phyloP scores from a whole-genome alignment of 2,797 vertebrate species.

The Spatula clypeata region DNA sequence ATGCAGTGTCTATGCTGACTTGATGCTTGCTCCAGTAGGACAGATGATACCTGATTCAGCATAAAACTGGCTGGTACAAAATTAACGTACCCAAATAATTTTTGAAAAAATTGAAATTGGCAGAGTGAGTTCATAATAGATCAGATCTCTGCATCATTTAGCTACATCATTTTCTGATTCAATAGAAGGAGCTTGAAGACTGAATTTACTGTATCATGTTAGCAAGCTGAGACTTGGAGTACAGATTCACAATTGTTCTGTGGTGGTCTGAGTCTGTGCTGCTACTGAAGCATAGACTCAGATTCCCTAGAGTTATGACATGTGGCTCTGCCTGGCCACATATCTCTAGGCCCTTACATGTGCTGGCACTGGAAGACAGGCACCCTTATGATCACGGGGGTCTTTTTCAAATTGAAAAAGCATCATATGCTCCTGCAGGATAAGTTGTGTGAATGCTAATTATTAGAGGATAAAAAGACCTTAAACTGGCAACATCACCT shows the following conservation, averaged over 20 bases:
- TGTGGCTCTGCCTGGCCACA: neutral
- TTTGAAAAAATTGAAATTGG: slow-evolving; percentile 59
- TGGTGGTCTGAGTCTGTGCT: neutral
- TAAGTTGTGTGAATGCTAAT: neutral
- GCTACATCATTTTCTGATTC: slow-evolving; percentile 55
- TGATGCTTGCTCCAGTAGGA: slow-evolving; percentile 66
- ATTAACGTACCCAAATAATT: slow-evolving; percentile 60
- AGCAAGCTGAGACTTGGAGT: slow-evolving; percentile 28
- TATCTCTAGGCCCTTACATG: neutral
- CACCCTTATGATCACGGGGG: neutral
- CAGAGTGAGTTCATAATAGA: slow-evolving; percentile 29
- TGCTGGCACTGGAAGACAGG: neutral
- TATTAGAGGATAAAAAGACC: neutral
- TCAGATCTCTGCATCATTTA: slow-evolving; percentile 53
- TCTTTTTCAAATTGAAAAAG: neutral
- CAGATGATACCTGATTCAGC: slow-evolving; percentile 78
- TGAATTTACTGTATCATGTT: slow-evolving; percentile 11
- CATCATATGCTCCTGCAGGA: neutral
- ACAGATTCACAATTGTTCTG: neutral
- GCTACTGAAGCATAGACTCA: neutral
- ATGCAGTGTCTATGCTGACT: slow-evolving; percentile 42
- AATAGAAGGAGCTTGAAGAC: neutral
- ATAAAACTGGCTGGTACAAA: slow-evolving; percentile 68
- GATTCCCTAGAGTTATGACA: neutral
- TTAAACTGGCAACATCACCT: neutral